Percentiles rank a stretch among this genome's conserved stretches.
These are phyloP conservation scores for Dysmachus trigonus DNA, from an alignment of 2,888 invertebrate genomes.

Conservation along the genomic window DNA sequence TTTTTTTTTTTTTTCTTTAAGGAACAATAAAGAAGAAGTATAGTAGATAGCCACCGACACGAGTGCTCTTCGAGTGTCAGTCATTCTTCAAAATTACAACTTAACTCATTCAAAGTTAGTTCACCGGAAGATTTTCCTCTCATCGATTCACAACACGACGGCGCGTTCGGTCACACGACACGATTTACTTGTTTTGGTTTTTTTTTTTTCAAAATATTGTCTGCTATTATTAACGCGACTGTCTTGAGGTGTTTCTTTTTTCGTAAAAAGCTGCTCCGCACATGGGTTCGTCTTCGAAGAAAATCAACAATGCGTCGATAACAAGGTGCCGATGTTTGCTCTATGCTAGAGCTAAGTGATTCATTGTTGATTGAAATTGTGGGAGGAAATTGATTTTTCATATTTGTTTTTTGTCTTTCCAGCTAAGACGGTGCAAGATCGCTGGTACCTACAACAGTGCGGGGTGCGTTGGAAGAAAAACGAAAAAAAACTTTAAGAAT, in stretches of 20 bases:
- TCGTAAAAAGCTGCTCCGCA: conserved; percentile 5
- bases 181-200: too few relatives aligned
- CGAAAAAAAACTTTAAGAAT: not conserved
- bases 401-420: not conserved
- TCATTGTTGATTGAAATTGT: not conserved
- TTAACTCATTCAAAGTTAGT: not conserved
- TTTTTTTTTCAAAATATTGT: too few relatives aligned
- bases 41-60: not conserved
- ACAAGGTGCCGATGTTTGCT: conserved; percentile 15
- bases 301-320: conserved; percentile 21
- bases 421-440: not conserved
- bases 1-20: not conserved
- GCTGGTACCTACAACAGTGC: not conserved
- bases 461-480: not conserved
- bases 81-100: not conserved
- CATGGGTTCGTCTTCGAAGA: not conserved
- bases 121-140: not conserved
- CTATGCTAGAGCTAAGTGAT: not conserved
- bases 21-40: not conserved
- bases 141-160: not conserved
- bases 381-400: not conserved
- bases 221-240: conserved; percentile 1
- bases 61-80: not conserved
- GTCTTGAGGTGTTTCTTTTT: not conserved
- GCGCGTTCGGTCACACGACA: not conserved